Percentiles rank a stretch among this genome's conserved stretches.
Evolutionary conservation across 2,888 invertebrate genomes (phyloP).

Genomic region (Trichopoda pennipes): DNA sequence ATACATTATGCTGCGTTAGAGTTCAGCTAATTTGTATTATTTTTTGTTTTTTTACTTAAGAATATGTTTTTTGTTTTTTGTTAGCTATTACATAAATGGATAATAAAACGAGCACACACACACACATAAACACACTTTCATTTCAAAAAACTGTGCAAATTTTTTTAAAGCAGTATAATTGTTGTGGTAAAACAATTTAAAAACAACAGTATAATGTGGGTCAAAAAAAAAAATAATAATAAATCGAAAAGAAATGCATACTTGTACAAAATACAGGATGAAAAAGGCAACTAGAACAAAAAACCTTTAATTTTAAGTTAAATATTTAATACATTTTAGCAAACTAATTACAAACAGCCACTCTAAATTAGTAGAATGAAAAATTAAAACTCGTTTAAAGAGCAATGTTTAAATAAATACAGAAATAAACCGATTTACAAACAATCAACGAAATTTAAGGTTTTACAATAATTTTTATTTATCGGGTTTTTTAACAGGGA

Average conservation of each 20-base stretch:
- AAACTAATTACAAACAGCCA: background rate
- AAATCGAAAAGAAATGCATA: conserved; percentile 29
- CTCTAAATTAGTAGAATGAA: background rate
- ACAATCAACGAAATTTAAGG: no score
- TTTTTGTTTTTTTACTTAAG: conserved; percentile 4
- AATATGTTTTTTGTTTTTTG: background rate
- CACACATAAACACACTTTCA: conserved; percentile 3
- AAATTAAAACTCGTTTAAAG: background rate
- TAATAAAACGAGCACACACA: conserved; percentile 14
- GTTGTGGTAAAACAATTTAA: conserved; percentile 24
- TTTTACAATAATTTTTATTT: no score
- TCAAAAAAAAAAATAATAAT: conserved; percentile 39
- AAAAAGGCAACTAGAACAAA: background rate
- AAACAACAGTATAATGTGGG: conserved; percentile 30
- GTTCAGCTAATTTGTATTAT: conserved; percentile 48
- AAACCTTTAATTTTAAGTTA: conserved; percentile 41
- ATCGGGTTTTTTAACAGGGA: no score
- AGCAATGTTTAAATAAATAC: no score
- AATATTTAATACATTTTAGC: conserved; percentile 26
- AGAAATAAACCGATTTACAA: no score
- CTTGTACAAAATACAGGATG: background rate
- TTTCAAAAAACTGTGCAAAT: conserved; percentile 30
- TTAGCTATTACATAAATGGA: conserved; percentile 9
- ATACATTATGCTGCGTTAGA: conserved; percentile 29
- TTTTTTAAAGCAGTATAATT: conserved; percentile 27